Evolutionary conservation across 2,113 vertebrate genomes (phyloP).

Genomic region (Passer domesticus): DNA sequence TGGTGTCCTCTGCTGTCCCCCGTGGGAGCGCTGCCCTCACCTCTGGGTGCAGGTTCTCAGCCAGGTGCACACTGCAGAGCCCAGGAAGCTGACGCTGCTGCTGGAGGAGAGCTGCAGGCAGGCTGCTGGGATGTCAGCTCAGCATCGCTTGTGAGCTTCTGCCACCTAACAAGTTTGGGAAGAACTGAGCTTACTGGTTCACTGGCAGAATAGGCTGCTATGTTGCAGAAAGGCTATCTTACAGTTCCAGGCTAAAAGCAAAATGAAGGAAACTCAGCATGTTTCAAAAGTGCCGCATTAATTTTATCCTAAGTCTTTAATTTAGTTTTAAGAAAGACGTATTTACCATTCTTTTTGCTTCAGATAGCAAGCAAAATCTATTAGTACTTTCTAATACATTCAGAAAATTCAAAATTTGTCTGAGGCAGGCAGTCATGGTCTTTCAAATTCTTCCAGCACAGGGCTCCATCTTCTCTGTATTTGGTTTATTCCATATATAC

Average conservation of each 20-base stretch:
- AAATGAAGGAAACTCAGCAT: not conserved
- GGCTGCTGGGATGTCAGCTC: not conserved
- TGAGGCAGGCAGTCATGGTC: not conserved
- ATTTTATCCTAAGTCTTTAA: not conserved
- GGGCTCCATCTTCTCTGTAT: not conserved
- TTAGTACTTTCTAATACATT: not conserved
- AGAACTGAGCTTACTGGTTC: constrained; percentile 2
- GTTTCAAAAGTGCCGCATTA: not conserved
- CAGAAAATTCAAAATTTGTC: not conserved
- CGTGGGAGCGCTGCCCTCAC: not conserved
- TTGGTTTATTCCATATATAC: not conserved
- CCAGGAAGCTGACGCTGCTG: not conserved
- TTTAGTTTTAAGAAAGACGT: not conserved
- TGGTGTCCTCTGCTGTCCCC: not conserved
- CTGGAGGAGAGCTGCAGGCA: not conserved
- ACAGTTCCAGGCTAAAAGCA: not conserved
- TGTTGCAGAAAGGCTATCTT: not conserved
- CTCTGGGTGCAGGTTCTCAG: not conserved
- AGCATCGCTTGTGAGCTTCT: not conserved
- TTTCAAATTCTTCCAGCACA: not conserved
- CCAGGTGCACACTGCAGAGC: not conserved
- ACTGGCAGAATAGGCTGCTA: not conserved
- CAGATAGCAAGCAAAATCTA: not conserved
- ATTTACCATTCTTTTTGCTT: not conserved
- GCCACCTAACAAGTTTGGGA: constrained; percentile 24